Conservation (phyloP, 2,888 invertebrate species). For the Anagyrus pseudococci region DNA sequence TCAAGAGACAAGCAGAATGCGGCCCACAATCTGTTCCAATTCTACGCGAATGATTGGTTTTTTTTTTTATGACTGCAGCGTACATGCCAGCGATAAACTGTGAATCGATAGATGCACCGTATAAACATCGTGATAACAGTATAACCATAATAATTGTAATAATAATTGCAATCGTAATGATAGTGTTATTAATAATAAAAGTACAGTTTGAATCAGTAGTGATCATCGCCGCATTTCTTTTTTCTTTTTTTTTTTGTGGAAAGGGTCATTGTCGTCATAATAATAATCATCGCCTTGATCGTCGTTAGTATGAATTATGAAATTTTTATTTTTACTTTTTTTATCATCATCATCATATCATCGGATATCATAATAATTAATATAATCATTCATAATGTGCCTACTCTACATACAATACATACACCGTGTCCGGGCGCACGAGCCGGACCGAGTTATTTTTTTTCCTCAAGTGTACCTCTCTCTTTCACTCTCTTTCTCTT, state of each 20-base stretch:
- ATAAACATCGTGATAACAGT: too few species aligned
- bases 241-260: not conserved
- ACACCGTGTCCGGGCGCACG: conserved; percentile 54
- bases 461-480: conserved; percentile 1
- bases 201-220: conserved; percentile 19
- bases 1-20: too few species aligned
- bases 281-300: conserved; percentile 46
- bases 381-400: conserved; percentile 44
- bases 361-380: conserved; percentile 45
- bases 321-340: conserved; percentile 29
- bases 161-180: too few species aligned
- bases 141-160: conserved; percentile 56
- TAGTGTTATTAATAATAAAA: too few species aligned
- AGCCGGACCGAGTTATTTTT: conserved; percentile 45
- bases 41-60: too few species aligned
- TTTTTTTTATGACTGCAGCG: too few species aligned
- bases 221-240: conserved; percentile 7
- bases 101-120: too few species aligned
- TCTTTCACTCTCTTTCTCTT: conserved; percentile 33
- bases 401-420: conserved; percentile 63
- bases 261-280: conserved; percentile 33
- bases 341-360: conserved; percentile 35
- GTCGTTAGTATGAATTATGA: conserved; percentile 52
- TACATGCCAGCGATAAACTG: too few species aligned
- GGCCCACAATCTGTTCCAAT: too few species aligned